Evolutionary conservation across 2,797 vertebrate species (phyloP).

Genomic region (Aselliscus stoliczkanus): DNA sequence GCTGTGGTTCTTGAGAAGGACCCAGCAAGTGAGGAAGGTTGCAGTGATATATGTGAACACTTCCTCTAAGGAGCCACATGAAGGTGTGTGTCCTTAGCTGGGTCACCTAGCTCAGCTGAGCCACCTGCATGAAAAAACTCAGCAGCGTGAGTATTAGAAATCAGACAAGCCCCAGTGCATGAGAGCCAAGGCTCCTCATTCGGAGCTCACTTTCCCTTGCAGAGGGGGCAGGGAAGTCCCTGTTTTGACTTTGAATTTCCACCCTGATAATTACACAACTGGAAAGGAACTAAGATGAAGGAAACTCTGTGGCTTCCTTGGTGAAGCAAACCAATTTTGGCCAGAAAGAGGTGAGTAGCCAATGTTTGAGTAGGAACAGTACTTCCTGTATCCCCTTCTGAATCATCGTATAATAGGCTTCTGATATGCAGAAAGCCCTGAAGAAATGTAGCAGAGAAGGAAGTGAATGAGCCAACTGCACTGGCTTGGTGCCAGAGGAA

Average conservation of each 20-base stretch:
- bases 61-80: background rate
- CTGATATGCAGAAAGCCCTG: slow-evolving; percentile 73
- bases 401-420: slow-evolving; percentile 77
- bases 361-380: slow-evolving; percentile 56
- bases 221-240: background rate
- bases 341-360: slow-evolving; percentile 66
- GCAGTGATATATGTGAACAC: background rate
- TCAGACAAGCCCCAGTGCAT: background rate
- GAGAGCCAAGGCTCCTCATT: background rate
- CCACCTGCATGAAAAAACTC: background rate
- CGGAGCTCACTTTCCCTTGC: background rate
- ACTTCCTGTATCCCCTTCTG: slow-evolving; percentile 68
- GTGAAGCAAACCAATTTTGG: slow-evolving; percentile 65
- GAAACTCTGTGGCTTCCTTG: slow-evolving; percentile 46
- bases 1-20: slow-evolving; percentile 21
- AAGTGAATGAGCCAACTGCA: slow-evolving; percentile 78
- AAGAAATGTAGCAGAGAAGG: slow-evolving; percentile 78
- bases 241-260: slow-evolving; percentile 20
- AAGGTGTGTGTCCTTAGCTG: background rate
- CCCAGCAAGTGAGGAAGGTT: background rate
- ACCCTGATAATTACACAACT: background rate
- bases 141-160: background rate
- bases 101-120: background rate
- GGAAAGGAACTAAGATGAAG: slow-evolving; percentile 29
- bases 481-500: slow-evolving; percentile 75